Percentiles rank a stretch among this genome's conserved stretches.
Evolutionary conservation across 2,797 vertebrate genomes (phyloP).

Genomic region (Amblyraja radiata): DNA sequence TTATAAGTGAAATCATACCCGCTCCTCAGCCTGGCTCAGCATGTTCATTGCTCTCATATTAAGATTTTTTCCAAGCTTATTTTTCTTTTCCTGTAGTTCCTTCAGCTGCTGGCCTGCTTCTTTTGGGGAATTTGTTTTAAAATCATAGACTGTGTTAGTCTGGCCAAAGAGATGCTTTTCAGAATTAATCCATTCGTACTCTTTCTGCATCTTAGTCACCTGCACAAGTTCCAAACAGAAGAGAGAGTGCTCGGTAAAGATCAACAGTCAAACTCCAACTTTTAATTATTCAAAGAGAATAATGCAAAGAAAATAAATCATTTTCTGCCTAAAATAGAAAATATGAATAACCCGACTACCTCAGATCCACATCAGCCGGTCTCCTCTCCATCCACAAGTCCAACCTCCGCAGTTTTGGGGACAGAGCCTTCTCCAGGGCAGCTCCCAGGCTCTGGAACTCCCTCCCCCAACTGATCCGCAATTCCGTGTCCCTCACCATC

Average conservation of each 20-base stretch:
- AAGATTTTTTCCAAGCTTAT: constrained; percentile 72
- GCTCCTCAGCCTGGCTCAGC: constrained; percentile 81
- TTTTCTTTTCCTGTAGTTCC: constrained; percentile 73
- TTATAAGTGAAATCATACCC: constrained; percentile 54
- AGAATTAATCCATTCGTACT: constrained; percentile 81
- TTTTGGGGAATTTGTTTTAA: constrained; percentile 71
- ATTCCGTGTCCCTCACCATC: too few species aligned
- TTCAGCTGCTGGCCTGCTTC: constrained; percentile 77
- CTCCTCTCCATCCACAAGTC: too few species aligned
- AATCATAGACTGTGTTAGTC: constrained; percentile 82
- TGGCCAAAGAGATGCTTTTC: constrained; percentile 81
- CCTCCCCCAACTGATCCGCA: too few species aligned
- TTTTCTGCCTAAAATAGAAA: constrained; percentile 37
- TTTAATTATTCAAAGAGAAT: not conserved
- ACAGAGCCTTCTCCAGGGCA: too few species aligned
- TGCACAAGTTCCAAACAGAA: constrained; percentile 46
- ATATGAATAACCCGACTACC: not conserved
- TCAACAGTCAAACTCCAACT: not conserved
- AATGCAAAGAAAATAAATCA: not conserved
- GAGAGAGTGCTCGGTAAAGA: constrained; percentile 16
- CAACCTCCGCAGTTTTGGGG: too few species aligned
- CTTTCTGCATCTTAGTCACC: constrained; percentile 78
- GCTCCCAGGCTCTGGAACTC: too few species aligned
- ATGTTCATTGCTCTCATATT: constrained; percentile 83
- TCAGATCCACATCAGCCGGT: too few species aligned